Base-by-base conservation (phyloP, 1,140 invertebrate species). In the Pachypsylla venusta region DNA sequence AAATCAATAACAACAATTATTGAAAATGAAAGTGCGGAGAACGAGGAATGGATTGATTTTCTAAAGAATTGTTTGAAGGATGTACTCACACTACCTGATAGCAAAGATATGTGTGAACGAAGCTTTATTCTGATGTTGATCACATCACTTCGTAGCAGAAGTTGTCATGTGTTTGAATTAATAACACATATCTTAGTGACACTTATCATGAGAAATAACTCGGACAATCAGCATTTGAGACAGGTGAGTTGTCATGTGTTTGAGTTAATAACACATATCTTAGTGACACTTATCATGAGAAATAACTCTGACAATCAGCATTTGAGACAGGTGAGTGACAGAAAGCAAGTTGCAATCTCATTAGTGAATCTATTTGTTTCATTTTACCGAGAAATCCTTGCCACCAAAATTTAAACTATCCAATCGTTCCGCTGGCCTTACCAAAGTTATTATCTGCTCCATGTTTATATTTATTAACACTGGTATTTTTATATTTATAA, bases 51-150 rank as follows among this genome's bases (percentile, higher is more conserved):
- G 42, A 22, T 48, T 3, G 22, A 7, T n/a, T 48, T 48, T 22
- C 16, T 48, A 22, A n/a, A 22, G n/a, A 48, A n/a, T 22, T 48
- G 42, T 19, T 22, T 48, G n/a, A 4, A 48, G 4, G n/a, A 48
- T n/a, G n/a, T 48, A 19, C 42, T 48, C 42, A n/a, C 42, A 7
- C 7, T 7, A 7, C 16, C n/a, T 22, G 42, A 48, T 19, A 35
- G 30, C 30, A 10, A 16, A 16, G 30, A 35, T 16, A 35, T 35
- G 30, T 48, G 42, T 48, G 42, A 48, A 48, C 42, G 42, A 4
- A 19, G 42, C 42, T 48, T 48, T 48, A 48, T 48, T 19, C 42
- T 48, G n/a, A 48, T 48, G 42, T 22, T 48, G n/a, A 48, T 48
- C 42, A 48, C 42, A 22, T 48, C 42, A n/a, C 16, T 48, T n/a